phyloP scores from a whole-genome alignment of 2,888 invertebrate genomes.

The Dryomyza anilis region DNA sequence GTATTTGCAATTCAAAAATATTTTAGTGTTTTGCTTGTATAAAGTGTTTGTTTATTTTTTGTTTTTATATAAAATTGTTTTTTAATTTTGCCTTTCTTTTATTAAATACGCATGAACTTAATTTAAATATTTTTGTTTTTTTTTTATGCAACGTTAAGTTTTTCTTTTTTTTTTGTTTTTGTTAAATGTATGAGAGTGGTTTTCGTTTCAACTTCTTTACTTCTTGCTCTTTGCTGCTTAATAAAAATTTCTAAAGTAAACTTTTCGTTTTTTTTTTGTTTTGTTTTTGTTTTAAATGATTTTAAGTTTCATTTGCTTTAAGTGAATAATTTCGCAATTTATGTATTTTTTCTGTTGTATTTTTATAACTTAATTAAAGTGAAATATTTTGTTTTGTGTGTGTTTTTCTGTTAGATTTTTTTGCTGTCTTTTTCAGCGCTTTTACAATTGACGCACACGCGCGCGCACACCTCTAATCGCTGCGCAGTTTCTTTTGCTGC shows the following conservation, averaged over 20 bases:
- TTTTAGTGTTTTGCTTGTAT: no score
- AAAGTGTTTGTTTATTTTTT: no score
- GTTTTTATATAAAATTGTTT: no score
- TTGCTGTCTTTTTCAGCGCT: slow-evolving; percentile 29
- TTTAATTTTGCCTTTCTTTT: no score
- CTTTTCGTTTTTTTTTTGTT: no score
- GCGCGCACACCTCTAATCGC: no score
- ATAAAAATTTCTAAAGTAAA: slow-evolving; percentile 15
- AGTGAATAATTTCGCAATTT: slow-evolving; percentile 13
- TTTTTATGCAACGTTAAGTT: neutral
- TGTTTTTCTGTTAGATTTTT: neutral
- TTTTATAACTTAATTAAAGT: slow-evolving; percentile 25
- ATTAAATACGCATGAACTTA: neutral
- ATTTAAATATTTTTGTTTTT: neutral
- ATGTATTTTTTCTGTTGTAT: neutral
- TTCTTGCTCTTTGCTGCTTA: slow-evolving; percentile 12
- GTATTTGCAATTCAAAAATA: no score
- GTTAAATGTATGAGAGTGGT: neutral
- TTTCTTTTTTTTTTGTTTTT: neutral
- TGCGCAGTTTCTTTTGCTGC: slow-evolving; percentile 59
- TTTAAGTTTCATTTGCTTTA: slow-evolving; percentile 13
- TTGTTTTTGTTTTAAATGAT: no score
- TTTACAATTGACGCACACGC: slow-evolving; percentile 21
- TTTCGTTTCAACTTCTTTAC: no score
- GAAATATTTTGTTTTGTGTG: slow-evolving; percentile 12